Evolutionary conservation across 2,797 vertebrate species (phyloP), one percentile per base, ranked within the genome.

Genomic region (Thunnus albacares): DNA sequence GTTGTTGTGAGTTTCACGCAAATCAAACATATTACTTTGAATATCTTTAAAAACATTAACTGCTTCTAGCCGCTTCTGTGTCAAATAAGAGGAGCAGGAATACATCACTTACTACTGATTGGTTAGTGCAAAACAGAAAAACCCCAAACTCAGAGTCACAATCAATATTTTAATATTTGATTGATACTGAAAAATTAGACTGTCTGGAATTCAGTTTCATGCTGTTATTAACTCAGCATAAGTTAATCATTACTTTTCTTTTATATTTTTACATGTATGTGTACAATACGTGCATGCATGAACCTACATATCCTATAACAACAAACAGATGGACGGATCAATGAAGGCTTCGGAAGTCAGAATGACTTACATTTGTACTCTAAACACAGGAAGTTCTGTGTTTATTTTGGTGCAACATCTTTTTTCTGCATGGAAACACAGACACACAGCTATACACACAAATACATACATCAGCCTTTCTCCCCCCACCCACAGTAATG

Each of bases 401-500:
- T 71, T 75, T 70, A 69, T 69, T 76, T 57, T 49, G 45, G 33
- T 61, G 38, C 45, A 0, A 5, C 7, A 13, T 71, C 11, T 71
- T 79, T 22, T 15, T 49, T 82, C 18, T 57, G 43, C 2, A n/a
- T 63, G 79, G 83, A 91, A 86, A 89, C n/a, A 75, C 8, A 51
- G 13, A 38, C 22, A 62, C 13, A 33, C 13, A 33, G 41, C 51
- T 73, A 75, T 57, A 70, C 13, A 52, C 18, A 24, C 2, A 47
- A 28, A 51, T 51, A 57, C 7, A 45, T 30, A 4, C 10, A 28
- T 52, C 2, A 41, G 6, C 58, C 15, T 57, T 3, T 65, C 43
- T 28, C 64, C 73, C 83, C 85, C 87, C 89, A 84, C 89, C 85
- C 60, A 88, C 89, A 47, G 11, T 52, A 75, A 79, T 74, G 26